phyloP scores from a whole-genome alignment of 2,797 vertebrate species.

The Gila robusta region DNA sequence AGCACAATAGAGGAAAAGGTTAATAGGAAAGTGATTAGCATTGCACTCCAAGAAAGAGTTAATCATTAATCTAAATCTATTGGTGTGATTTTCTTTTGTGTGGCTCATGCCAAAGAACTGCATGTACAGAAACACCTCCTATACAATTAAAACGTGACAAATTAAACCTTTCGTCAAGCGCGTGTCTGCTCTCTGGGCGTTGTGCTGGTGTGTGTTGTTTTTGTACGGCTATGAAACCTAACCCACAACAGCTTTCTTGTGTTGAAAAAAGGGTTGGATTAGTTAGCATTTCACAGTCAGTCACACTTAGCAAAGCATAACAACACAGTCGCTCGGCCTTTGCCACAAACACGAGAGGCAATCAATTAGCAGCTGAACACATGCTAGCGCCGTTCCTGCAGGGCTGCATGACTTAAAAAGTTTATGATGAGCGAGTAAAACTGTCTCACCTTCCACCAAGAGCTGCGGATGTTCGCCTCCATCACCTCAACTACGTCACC shows the following conservation, averaged over 20 bases:
- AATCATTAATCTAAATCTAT: conserved; percentile 13
- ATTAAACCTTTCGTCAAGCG: conserved; percentile 29
- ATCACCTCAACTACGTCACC: conserved; percentile 92
- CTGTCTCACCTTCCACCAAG: conserved; percentile 94
- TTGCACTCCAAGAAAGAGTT: background rate
- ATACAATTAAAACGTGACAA: conserved; percentile 7
- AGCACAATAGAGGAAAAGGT: background rate
- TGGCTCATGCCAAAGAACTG: background rate
- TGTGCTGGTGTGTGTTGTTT: conserved; percentile 38
- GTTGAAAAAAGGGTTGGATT: conserved; percentile 55
- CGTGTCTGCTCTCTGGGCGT: conserved; percentile 44
- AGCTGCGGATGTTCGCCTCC: conserved; percentile 88
- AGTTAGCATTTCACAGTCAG: conserved; percentile 50
- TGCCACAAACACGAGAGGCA: conserved; percentile 12
- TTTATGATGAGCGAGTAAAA: background rate
- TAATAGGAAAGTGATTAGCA: background rate
- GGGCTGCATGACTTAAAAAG: background rate
- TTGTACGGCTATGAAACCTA: conserved; percentile 41
- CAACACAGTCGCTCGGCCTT: conserved; percentile 38
- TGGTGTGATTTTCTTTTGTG: background rate
- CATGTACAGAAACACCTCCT: conserved; percentile 19
- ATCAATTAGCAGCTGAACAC: conserved; percentile 31
- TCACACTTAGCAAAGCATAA: conserved; percentile 46
- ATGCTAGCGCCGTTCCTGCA: background rate
- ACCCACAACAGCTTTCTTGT: conserved; percentile 40